Evolutionary conservation across 1,140 invertebrate species (phyloP), one percentile per base, ranked within the genome.

Genomic region (Macrosteles quadrilineatus): DNA sequence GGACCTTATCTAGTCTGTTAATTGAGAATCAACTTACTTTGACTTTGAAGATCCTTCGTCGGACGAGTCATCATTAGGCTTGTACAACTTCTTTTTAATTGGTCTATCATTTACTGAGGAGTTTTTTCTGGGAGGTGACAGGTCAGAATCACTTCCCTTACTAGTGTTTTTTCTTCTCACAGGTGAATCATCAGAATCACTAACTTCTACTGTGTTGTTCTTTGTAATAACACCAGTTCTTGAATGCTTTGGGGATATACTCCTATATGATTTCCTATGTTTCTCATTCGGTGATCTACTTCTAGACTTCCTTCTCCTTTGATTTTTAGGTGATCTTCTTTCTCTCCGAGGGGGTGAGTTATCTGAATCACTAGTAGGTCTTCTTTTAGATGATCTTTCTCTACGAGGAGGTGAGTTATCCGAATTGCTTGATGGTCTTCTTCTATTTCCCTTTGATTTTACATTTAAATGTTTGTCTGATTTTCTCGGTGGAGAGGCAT

Each of bases 71-170:
- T 67, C 43, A 21, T 50, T 67, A 29, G 65, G 50, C 31, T 67
- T 67, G 43, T 32, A 27, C 23, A 67, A 47, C 23, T 23, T 2
- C 53, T 64, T 63, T 21, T 57, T 69, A 30, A 65, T 70, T 69
- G 64, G 25, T 65, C 67, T 72, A 70, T 76, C 47, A 21, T 64
- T 59, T 36, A 62, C 45, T 45, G 31, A 71, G 1, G 47, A 47
- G 32, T 55, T 73, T 78, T 75, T 78, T 75, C 79, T 78, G 29
- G 76, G 76, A 59, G 80, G 78, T 57, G 78, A 81, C 40, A 69
- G 67, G 73, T 80, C 79, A 36, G 76, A 75, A 76, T 73, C 75
- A 68, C 55, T 70, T 19, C 14, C 32, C 4, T 64, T n/a, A 31
- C 27, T 31, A 25, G 70, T 74, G 25, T 72, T 71, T 30, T 65